phyloP scores from a whole-genome alignment of 1,140 invertebrate genomes.

The Globodera ellingtonae region DNA sequence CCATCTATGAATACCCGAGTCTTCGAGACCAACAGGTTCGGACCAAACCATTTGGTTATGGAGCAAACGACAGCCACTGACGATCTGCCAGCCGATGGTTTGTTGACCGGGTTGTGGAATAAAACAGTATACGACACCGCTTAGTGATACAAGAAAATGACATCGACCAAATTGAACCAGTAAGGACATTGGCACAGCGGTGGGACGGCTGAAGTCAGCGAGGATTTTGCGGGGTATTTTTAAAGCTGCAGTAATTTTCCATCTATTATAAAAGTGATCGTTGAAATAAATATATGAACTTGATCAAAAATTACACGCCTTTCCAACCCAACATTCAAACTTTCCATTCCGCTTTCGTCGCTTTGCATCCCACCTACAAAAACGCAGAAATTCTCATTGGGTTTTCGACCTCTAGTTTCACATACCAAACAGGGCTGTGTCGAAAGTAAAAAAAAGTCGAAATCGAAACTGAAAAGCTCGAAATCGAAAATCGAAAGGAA shows the following conservation, averaged over 20 bases:
- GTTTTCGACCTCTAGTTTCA: constrained; percentile 71
- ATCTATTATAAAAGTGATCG: no score
- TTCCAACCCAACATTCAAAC: constrained; percentile 46
- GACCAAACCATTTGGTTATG: no score
- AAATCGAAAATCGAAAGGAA: no score
- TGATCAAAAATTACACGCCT: background rate
- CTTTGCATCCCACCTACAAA: constrained; percentile 38
- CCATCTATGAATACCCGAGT: background rate
- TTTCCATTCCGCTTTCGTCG: constrained; percentile 45
- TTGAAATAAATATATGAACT: no score
- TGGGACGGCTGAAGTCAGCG: no score
- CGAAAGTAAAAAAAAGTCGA: no score
- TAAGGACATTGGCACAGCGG: background rate
- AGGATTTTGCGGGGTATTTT: no score
- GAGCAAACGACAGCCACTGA: background rate
- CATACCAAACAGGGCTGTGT: constrained; percentile 72
- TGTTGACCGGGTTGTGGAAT: background rate
- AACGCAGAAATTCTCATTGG: constrained; percentile 6
- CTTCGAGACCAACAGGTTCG: background rate
- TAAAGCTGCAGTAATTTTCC: no score
- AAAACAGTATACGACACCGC: background rate
- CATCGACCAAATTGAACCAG: background rate
- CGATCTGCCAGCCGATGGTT: background rate
- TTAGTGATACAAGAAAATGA: background rate
- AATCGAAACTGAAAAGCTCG: no score